Evolutionary conservation across 2,797 vertebrate species (phyloP).

Genomic region (Chaetodon trifasciatus): DNA sequence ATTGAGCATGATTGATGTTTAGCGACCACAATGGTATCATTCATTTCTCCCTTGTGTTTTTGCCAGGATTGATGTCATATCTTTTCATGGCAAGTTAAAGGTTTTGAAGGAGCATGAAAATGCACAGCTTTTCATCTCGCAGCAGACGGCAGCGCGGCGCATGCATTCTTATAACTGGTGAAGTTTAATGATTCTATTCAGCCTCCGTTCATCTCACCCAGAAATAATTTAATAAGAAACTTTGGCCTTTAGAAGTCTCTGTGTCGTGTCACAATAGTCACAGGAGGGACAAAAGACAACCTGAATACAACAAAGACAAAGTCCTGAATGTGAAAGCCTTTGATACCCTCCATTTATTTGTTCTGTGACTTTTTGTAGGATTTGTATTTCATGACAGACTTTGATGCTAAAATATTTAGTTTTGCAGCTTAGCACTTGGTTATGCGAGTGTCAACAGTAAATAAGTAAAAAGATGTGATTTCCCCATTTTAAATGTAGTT

Average conservation of each 20-base stretch:
- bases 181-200: slow-evolving; percentile 94
- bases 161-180: slow-evolving; percentile 86
- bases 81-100: slow-evolving; percentile 98
- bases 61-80: slow-evolving; percentile 97
- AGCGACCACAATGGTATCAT: slow-evolving; percentile 96
- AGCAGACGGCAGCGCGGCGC: slow-evolving; percentile 83
- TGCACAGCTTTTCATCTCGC: slow-evolving; percentile 89
- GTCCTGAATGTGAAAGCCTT: slow-evolving; percentile 82
- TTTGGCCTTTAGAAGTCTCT: slow-evolving; percentile 83
- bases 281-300: slow-evolving; percentile 83
- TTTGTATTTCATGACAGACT: slow-evolving; percentile 76
- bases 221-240: slow-evolving; percentile 95
- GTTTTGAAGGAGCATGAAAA: slow-evolving; percentile 91
- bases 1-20: slow-evolving; percentile 95
- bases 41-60: slow-evolving; percentile 95
- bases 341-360: slow-evolving; percentile 81
- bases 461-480: slow-evolving; percentile 1
- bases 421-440: slow-evolving; percentile 39
- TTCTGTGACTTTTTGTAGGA: slow-evolving; percentile 76
- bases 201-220: slow-evolving; percentile 88
- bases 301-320: slow-evolving; percentile 83
- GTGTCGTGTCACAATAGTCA: slow-evolving; percentile 84
- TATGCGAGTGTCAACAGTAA: slow-evolving; percentile 5
- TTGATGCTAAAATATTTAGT: slow-evolving; percentile 75
- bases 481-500: slow-evolving; percentile 2